Percentiles rank a stretch among this genome's conserved stretches.
These are phyloP conservation scores for Heliconius eleuchia DNA, from an alignment of 1,140 invertebrate species.

Conservation along the genomic window DNA sequence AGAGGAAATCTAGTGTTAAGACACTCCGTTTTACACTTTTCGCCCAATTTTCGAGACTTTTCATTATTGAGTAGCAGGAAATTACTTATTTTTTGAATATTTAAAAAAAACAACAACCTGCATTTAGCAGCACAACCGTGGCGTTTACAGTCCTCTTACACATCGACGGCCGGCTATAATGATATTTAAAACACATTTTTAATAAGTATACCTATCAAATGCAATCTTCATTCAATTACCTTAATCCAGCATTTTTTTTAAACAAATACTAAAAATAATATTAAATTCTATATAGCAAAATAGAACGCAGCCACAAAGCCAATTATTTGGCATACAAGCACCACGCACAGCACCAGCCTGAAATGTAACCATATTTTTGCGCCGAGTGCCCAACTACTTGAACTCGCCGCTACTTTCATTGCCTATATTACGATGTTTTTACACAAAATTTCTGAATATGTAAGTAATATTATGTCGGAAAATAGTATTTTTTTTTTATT, in stretches of 20 bases:
- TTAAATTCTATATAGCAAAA: neutral
- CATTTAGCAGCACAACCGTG: too few relatives aligned
- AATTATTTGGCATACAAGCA: constrained; percentile 31
- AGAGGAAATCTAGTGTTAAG: too few relatives aligned
- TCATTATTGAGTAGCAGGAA: too few relatives aligned
- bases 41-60: too few relatives aligned
- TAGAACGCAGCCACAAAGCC: constrained; percentile 15
- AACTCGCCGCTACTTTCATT: constrained; percentile 23
- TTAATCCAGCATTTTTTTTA: neutral
- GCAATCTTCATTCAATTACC: too few relatives aligned
- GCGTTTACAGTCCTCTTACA: too few relatives aligned
- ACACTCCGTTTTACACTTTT: too few relatives aligned
- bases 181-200: too few relatives aligned
- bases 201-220: too few relatives aligned
- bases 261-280: neutral
- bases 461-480: neutral
- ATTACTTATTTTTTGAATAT: too few relatives aligned
- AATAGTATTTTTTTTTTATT: neutral
- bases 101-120: too few relatives aligned
- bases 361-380: constrained; percentile 44
- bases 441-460: neutral
- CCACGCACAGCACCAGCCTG: constrained; percentile 17
- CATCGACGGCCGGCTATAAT: too few relatives aligned
- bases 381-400: constrained; percentile 26
- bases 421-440: constrained; percentile 20